These are phyloP conservation scores for Ormyrus labotus DNA, from an alignment of 2,888 invertebrate genomes.

Conservation along the genomic window DNA sequence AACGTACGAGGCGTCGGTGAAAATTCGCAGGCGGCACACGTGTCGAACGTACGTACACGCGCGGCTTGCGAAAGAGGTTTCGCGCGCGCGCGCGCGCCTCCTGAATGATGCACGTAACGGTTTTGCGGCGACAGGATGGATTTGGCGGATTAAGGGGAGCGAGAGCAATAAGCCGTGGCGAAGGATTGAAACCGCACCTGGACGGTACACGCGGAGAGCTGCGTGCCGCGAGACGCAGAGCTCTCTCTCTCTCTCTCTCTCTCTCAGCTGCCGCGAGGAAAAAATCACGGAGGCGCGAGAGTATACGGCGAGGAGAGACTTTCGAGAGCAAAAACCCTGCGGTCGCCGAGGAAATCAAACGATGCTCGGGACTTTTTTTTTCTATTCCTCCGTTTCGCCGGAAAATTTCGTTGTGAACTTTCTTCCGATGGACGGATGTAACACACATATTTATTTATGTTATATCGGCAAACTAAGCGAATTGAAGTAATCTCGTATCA, in stretches of 20 bases:
- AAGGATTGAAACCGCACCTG: conserved; percentile 45
- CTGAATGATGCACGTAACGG: conserved; percentile 49
- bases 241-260: conserved; percentile 8
- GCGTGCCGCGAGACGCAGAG: not conserved
- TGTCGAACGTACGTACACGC: not conserved
- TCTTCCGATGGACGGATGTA: too few species aligned
- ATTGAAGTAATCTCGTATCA: too few species aligned
- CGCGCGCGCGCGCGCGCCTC: conserved; percentile 31
- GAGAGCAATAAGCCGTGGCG: conserved; percentile 22
- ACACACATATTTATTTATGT: too few species aligned
- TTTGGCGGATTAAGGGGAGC: conserved; percentile 34
- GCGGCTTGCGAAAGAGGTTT: conserved; percentile 34
- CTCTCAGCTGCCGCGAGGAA: not conserved
- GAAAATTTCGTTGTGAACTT: too few species aligned
- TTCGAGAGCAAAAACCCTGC: not conserved
- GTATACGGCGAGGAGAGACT: not conserved
- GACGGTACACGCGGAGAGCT: not conserved
- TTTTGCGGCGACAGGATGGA: conserved; percentile 52
- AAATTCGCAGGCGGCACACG: conserved; percentile 13
- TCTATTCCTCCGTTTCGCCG: too few species aligned
- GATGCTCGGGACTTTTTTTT: too few species aligned
- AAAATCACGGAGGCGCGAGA: not conserved
- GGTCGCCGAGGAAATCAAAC: not conserved
- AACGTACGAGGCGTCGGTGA: not conserved
- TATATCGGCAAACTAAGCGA: too few species aligned